Percentiles rank a stretch among this genome's conserved stretches.
These are phyloP conservation scores for Mola mola DNA, from an alignment of 2,113 vertebrate species.

Conservation along the genomic window DNA sequence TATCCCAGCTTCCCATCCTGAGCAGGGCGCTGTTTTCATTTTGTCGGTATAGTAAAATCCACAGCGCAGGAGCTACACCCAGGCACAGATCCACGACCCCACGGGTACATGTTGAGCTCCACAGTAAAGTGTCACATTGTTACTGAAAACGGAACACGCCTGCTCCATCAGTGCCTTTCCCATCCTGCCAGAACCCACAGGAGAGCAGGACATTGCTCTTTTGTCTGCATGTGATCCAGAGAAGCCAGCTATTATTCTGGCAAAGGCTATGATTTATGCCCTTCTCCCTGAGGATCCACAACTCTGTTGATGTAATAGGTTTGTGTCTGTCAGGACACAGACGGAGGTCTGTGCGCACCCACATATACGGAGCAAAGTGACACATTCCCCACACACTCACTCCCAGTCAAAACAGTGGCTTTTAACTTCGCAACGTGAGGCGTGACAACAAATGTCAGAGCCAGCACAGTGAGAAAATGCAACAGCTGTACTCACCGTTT, in stretches of 20 bases:
- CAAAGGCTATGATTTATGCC: conserved; percentile 48
- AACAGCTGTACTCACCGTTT: conserved; percentile 1
- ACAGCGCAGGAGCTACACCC: too few species aligned
- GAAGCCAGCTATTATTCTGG: conserved; percentile 26
- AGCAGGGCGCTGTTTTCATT: too few species aligned
- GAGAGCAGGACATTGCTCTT: neutral
- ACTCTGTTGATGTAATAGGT: conserved; percentile 50
- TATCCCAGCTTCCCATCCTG: too few species aligned
- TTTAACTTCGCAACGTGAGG: conserved; percentile 31
- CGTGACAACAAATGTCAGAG: conserved; percentile 27
- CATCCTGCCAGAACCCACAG: neutral
- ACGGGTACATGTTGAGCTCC: neutral
- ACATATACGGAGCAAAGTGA: conserved; percentile 34
- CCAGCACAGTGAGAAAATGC: conserved; percentile 13
- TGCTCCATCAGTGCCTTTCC: neutral
- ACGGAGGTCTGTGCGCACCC: conserved; percentile 24
- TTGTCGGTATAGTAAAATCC: too few species aligned
- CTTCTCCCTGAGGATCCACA: conserved; percentile 11
- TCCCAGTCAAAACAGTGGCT: conserved; percentile 27
- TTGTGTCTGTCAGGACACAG: conserved; percentile 31
- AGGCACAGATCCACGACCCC: too few species aligned
- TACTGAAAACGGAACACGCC: neutral
- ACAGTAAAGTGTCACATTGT: neutral
- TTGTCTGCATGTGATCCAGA: conserved; percentile 19
- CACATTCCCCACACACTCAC: conserved; percentile 29